phyloP scores from a whole-genome alignment of 2,113 vertebrate genomes.

The Herpetotheres cachinnans region DNA sequence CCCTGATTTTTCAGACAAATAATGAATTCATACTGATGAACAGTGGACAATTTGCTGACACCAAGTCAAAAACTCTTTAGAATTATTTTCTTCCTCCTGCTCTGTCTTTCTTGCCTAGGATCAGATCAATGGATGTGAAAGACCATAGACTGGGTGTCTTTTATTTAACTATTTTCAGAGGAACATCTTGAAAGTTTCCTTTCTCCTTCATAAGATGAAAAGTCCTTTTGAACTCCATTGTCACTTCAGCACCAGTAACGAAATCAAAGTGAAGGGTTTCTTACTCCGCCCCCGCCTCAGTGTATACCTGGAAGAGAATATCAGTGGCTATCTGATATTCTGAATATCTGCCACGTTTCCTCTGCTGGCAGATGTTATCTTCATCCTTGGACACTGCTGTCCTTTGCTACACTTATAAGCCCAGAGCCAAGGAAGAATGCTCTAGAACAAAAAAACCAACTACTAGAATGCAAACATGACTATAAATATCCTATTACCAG shows the following conservation, averaged over 20 bases:
- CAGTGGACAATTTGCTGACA: neutral
- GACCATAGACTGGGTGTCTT: neutral
- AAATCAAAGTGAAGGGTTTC: slow-evolving; percentile 5
- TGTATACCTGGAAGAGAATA: neutral
- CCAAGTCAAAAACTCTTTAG: neutral
- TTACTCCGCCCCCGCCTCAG: neutral
- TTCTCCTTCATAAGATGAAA: slow-evolving; percentile 17
- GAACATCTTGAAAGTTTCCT: slow-evolving; percentile 1
- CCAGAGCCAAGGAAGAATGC: neutral
- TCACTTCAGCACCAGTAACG: neutral
- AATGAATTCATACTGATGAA: neutral
- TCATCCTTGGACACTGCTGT: neutral
- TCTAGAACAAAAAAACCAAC: neutral
- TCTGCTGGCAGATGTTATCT: neutral
- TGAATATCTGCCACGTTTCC: neutral
- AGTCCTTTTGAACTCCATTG: neutral
- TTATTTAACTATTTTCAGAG: slow-evolving; percentile 14
- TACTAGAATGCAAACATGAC: neutral
- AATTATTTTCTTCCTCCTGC: neutral
- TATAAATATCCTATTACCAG: neutral
- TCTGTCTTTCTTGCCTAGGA: neutral
- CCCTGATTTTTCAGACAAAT: neutral
- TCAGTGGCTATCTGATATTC: neutral
- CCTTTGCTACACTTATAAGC: neutral
- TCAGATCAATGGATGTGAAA: neutral